phyloP scores from a whole-genome alignment of 2,888 invertebrate species.

The Megaustenia siamemsis region DNA sequence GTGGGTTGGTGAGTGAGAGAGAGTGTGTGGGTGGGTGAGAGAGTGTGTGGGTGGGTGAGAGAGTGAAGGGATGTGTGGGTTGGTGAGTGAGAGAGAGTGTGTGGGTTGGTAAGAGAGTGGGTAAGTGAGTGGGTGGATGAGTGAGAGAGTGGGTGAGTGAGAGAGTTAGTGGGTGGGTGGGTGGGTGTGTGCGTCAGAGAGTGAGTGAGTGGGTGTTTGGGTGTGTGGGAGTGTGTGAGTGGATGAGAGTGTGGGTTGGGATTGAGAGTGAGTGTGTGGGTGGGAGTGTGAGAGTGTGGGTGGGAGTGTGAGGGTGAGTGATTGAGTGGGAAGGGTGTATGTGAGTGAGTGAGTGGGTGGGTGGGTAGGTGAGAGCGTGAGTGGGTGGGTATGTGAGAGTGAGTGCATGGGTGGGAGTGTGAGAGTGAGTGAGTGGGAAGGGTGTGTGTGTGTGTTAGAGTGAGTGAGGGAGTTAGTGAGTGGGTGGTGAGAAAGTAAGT shows the following conservation, averaged over 20 bases:
- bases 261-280: too few relatives aligned
- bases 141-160: conserved; percentile 4
- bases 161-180: background rate
- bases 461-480: background rate
- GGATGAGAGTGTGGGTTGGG: too few relatives aligned
- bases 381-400: too few relatives aligned
- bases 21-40: background rate
- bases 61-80: too few relatives aligned
- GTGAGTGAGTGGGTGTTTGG: background rate
- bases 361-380: too few relatives aligned
- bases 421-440: background rate
- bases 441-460: background rate
- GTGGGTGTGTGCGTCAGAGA: background rate
- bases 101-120: too few relatives aligned
- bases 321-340: background rate
- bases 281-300: too few relatives aligned
- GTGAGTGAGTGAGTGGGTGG: too few relatives aligned
- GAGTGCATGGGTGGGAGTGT: background rate
- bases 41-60: too few relatives aligned
- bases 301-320: too few relatives aligned
- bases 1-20: background rate
- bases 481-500: background rate
- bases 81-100: too few relatives aligned
- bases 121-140: background rate
- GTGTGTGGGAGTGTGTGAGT: background rate